Evolutionary conservation across 2,797 vertebrate species (phyloP), one percentile per base, ranked within the genome.

Genomic region (Garrulus glandarius): DNA sequence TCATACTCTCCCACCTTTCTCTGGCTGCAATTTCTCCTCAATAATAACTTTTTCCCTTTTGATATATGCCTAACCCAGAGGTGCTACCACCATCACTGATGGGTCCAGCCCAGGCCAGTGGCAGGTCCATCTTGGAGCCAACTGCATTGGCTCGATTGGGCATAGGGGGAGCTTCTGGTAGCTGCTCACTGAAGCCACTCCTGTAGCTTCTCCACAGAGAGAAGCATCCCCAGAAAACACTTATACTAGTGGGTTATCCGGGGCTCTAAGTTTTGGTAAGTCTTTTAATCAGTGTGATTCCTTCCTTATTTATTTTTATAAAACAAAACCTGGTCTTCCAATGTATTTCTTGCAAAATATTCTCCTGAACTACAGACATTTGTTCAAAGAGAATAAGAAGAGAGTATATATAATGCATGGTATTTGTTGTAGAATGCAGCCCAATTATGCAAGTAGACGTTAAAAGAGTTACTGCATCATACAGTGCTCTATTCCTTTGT

Each of bases 111-210:
- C 11, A 14, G 67, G 36, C 30, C 57, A 78, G 41, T 5, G 17
- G 41, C 3, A 19, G 43, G 6, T 64, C 9, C 36, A 2, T 29
- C 39, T 17, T 52, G 52, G 59, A 80, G 29, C 19, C 19, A 50
- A 2, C 43, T 63, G 16, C 49, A 18, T 11, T 55, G 27, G 49
- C 36, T n/a, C 0, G 0, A 0, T 2, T 34, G 20, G 17, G 39
- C 49, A 44, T 1, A 24, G 16, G 23, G 19, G 22, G 18, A 44
- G 14, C 23, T 49, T 75, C 49, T 50, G 71, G 16, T 15, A 76
- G 16, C 37, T 63, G 24, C 37, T 82, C 27, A 43, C 13, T 64
- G 57, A 44, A 57, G 37, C 10, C 30, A 44, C 16, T 30, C 12
- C 15, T 44, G 50, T 8, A 27, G 44, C 37, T 10, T 27, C 30